These are phyloP conservation scores for Deroptyus accipitrinus DNA, from an alignment of 2,113 vertebrate species.

Conservation along the genomic window DNA sequence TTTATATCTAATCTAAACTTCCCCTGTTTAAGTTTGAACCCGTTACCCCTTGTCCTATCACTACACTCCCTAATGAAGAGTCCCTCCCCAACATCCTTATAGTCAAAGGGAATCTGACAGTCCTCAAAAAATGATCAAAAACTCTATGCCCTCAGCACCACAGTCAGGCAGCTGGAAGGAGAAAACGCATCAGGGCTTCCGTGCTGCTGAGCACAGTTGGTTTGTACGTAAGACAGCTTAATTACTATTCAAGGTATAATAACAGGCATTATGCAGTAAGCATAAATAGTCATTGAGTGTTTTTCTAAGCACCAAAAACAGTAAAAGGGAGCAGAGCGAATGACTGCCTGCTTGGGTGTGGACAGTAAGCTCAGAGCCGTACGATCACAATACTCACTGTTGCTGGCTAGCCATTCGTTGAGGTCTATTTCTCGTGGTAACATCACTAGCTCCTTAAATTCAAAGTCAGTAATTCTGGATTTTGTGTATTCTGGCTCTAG, in stretches of 20 bases:
- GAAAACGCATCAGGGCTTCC: background rate
- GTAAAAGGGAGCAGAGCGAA: background rate
- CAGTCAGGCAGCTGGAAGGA: background rate
- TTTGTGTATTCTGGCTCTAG: conserved; percentile 93
- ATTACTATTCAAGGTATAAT: conserved; percentile 10
- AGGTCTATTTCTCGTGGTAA: conserved; percentile 97
- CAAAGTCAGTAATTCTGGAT: conserved; percentile 91
- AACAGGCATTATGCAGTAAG: background rate
- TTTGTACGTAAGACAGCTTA: background rate
- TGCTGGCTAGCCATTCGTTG: conserved; percentile 98
- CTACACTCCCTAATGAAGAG: no score
- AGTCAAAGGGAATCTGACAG: background rate
- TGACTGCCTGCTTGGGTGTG: background rate
- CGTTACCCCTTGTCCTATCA: no score
- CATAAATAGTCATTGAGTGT: background rate
- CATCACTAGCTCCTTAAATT: conserved; percentile 94
- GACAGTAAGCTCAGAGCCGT: background rate
- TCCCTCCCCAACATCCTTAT: no score
- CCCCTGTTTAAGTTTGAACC: no score
- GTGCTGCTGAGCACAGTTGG: background rate
- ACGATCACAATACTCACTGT: conserved; percentile 80
- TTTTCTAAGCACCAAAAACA: background rate
- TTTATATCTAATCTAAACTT: no score
- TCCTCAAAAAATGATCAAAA: background rate
- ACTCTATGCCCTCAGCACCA: background rate